Evolutionary conservation across 2,888 invertebrate species (phyloP), one percentile per base, ranked within the genome.

Genomic region (Erebia epiphron): DNA sequence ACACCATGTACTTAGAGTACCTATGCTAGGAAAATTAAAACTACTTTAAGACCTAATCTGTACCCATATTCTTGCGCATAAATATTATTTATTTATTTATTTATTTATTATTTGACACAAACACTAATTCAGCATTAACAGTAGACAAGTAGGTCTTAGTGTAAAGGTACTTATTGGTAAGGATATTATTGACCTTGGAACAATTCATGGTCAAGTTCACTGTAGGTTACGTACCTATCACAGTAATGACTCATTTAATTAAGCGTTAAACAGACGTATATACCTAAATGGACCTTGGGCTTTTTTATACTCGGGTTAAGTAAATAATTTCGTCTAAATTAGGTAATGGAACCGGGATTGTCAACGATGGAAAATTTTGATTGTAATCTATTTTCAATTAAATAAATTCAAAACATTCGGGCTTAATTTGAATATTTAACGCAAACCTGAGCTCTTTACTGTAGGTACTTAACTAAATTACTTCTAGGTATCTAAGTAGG

Each of bases 121-220:
- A 41, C 21, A 21, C 1, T 2, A 5, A 3, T 50, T 5, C 3
- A 11, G 16, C 9, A 18, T 10, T 16, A 54, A 13, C 18, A 41
- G 41, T 60, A 43, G 16, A 41, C 16, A 26, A 50, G 26, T 26
- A 26, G 26, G 26, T 26, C 26, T 26, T 26, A 26, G 2, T 26
- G 26, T 26, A 35, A 35, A 35, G 35, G 35, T 52, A 14, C 13
- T n/a, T 16, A 57, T 41, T 60, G 13, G 41, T 43, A 41, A 13
- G 14, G 21, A 18, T 21, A 49, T 66, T 61, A 62, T 69, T 72
- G 65, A 61, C 56, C 71, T 16, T 71, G 61, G 35, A 57, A 49
- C 50, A 41, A 26, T 66, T 66, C 57, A 43, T 69, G 65, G 66
- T 66, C 49, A 66, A 46, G 66, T 54, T 68, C n/a, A 50, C 13